Evolutionary conservation across 2,888 invertebrate genomes (phyloP), one percentile per base, ranked within the genome.

Genomic region (Nemotelus pantherinus): DNA sequence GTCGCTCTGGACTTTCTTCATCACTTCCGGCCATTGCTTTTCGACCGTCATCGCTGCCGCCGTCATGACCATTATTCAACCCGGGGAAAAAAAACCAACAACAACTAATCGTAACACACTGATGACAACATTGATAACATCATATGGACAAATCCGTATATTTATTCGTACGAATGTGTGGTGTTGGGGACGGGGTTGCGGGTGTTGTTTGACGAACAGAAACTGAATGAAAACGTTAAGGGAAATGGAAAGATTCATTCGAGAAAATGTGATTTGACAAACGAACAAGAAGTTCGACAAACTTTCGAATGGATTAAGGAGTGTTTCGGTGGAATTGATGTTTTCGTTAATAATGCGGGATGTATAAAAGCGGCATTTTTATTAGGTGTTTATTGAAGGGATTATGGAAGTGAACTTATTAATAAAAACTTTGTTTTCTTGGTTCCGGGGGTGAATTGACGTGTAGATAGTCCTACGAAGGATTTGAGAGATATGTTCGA

Each of bases 291-390:
- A 67, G 82, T 88, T 57, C 45, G 81, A 7, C 81, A 82, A 39
- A 80, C 84, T 3, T 88, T 88, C 75, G 75, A 81, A 44, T 85
- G 86, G 84, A 84, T 88, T 47, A 81, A 82, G 2, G 82, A 82
- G 3, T 83, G 82, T 9, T 85, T 85, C 77, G 81, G 84, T 7
- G 81, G 81, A 57, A 84, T 88, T 10, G 84, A 86, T 81, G 84
- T 88, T 4, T 82, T 88, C 53, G 81, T 88, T 10, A 87, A 87
- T 81, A 87, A 85, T 81, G 88, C 88, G 10, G 88, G 88, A 50
- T 85, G 86, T 2, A 82, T 87, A 2, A 87, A 85, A 75, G 84
- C 86, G 25, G 84, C 83, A 63, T 85, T 87, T 57, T 78, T 87
- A 10, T 82, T 82, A 43, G 85, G 87, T 85, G 80, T 78, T 70